Evolutionary conservation across 2,113 vertebrate genomes (phyloP), one percentile per base, ranked within the genome.

Genomic region (Myrmecophaga tridactyla): DNA sequence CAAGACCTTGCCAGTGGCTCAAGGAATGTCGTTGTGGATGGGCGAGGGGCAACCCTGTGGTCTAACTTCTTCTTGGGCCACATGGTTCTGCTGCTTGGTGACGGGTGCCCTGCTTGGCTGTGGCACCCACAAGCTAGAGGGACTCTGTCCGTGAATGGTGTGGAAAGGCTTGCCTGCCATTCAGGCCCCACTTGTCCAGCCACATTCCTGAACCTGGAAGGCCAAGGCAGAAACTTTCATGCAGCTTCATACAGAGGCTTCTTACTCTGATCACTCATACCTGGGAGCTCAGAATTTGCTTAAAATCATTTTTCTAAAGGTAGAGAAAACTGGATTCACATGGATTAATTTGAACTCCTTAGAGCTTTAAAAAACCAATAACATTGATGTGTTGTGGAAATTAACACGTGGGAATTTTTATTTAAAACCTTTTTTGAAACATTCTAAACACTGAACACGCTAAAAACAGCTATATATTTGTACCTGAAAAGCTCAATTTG

Each of bases 401-500:
- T 96, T 78, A 96, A 82, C 95, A 92, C 81, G 95, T 97, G 73
- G 84, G 77, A 93, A 92, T 92, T 91, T 95, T 96, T 92, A 89
- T 90, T 73, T 92, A 60, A 96, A 94, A 94, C 76, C 48, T 51
- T 2, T 87, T 69, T 87, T 96, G 89, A 96, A 87, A 96, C 70
- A 88, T 82, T 94, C 65, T 21, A 6, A 56, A 56, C 53, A 56
- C 53, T 56, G 21, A 56, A 73, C 48, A 96, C 18, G 43, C 86
- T 53, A 41, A 93, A 93, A 96, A 94, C 69, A 91, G 86, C 65
- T 86, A 86, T 89, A 34, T 93, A 92, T 94, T 97, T 97, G 76
- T 70, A 97, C 72, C 94, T 93, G 85, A 86, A 95, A 97, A 96
- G 91, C 95, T 82, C 86, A 89, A 87, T 95, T 96, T 89, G 93